Evolutionary conservation across 2,888 invertebrate species (phyloP), one percentile per base, ranked within the genome.

Genomic region (Lasioglossum figueresi): DNA sequence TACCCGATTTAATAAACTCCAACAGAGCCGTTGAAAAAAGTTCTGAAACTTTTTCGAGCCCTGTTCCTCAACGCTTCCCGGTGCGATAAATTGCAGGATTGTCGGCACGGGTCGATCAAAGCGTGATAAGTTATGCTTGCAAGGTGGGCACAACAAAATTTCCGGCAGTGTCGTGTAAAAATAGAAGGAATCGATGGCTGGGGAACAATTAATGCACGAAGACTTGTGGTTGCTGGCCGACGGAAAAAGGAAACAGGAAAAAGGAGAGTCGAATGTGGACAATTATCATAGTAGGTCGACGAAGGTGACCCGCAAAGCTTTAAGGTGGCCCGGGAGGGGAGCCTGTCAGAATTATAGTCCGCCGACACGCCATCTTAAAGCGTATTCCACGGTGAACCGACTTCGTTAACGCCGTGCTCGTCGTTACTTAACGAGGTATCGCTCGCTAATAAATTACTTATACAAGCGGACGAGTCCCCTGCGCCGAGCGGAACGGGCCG

Each of bases 311-410:
- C 88, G 86, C 78, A 75, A 74, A 79, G 43, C 31, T 31, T 40
- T 77, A 76, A 31, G 76, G 40, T 76, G 63, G 75, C 63, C 71
- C 23, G 73, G 78, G 76, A 45, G 79, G 75, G 80, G 72, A 88
- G 90, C 85, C 84, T 74, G 68, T 82, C 79, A 86, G 90, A 93
- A 93, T 93, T 93, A 93, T 93, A 88, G 92, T 81, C 88, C 78
- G 81, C 88, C 82, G 90, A 85, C 93, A 93, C 92, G 93, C 93
- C 89, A 93, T 91, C 91, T 91, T 91, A 86, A 85, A 87, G 89
- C 83, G 83, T 85, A 76, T 81, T 81, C 75, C 88, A 81, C 84
- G 80, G 72, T 74, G 59, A 77, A 70, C 76, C 85, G 77, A 76
- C 88, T 90, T 90, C 88, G 86, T 90, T 90, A 90, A 86, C 85